Evolutionary conservation across 1,140 invertebrate species (phyloP), one percentile per base, ranked within the genome.

Genomic region (Plectrocnemia conspersa): DNA sequence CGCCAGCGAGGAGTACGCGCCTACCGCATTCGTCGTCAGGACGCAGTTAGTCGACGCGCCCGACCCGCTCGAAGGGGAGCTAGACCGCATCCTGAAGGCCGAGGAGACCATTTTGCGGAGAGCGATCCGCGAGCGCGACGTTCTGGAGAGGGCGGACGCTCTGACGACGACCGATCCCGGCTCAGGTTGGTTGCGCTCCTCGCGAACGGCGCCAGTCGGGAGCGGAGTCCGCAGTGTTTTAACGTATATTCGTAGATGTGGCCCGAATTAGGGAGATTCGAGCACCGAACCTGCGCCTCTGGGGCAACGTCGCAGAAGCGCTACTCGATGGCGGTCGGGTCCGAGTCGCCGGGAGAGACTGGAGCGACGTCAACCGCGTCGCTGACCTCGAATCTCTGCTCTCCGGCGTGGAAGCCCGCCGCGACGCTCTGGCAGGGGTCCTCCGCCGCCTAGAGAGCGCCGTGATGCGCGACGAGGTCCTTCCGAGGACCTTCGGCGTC

Each of bases 1-100:
- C 19, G 59, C 59, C 11, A 58, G 59, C 35, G 52, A 61, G 25
- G 52, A 58, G 33, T 58, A 54, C 29, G 15, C 59, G 25, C 55
- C 59, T 3, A 54, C 55, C 11, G 55, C 55, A 52, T 61, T 58
- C 24, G 19, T 55, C 29, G 52, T 61, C 4, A 57, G 58, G 45
- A 61, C 59, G 23, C 38, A 61, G 35, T 13, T 61, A 6, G 33
- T 55, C 3, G 21, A 57, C 38, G 16, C 41, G 1, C 35, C 19
- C 16, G 52, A 58, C 38, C 59, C 59, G 2, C 19, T 54, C 5
- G 27, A 61, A 7, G 15, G 11, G 13, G 52, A 58, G 55, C 9
- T 61, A 1, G 46, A 58, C 23, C 24, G 38, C 11, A 46, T 61
- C n/a, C 32, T 61, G 16, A 19, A 24, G 5, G 18, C 27, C 11